Base-by-base conservation (phyloP, 2,797 vertebrate species). In the Paguma larvata region DNA sequence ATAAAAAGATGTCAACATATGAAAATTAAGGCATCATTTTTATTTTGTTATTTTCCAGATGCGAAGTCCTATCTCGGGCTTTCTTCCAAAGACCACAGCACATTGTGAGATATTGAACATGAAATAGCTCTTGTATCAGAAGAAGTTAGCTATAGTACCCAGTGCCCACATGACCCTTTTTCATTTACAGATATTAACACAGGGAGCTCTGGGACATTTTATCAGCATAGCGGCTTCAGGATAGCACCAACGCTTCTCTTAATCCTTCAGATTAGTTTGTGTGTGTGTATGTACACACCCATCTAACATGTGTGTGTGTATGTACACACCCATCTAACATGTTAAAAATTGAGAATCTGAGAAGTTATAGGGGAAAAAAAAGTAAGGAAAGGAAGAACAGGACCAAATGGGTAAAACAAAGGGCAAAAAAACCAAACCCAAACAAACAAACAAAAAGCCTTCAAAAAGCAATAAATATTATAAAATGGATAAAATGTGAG, bases 1-100 rank as follows among this genome's bases (percentile, higher is more conserved):
- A 84, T 68, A 94, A 89, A 96, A 89, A 78, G 85, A 79, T 65
- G 13, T 87, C 23, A 89, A 89, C 25, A 85, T 53, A 51, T 62
- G 48, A 83, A 87, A 92, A 86, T 62, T 68, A 59, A 86, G 83
- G 10, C 14, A 88, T 72, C 12, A 46, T 77, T 94, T 83, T 72
- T 12, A 65, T 94, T 89, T 93, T 85, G 30, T 41, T 79, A 70
- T 91, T 94, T 93, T 62, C n/a, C 12, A 77, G 25, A 67, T 84
- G 51, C 67, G 12, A 91, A 91, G 70, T 92, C 41, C 38, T 67
- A 80, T 65, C 3, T 25, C 85, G 51, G 7, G 19, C 6, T 70
- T 84, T 95, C 9, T 75, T 2, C 27, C 32, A 88, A 23, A 48
- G 25, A 86, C 44, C 38, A 79, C 32, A 93, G 62, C 77, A 83